Evolutionary conservation across 64 coral and sea anemone genomes (phyloP), one percentile per base, ranked within the genome.

Genomic region (Porites lutea): DNA sequence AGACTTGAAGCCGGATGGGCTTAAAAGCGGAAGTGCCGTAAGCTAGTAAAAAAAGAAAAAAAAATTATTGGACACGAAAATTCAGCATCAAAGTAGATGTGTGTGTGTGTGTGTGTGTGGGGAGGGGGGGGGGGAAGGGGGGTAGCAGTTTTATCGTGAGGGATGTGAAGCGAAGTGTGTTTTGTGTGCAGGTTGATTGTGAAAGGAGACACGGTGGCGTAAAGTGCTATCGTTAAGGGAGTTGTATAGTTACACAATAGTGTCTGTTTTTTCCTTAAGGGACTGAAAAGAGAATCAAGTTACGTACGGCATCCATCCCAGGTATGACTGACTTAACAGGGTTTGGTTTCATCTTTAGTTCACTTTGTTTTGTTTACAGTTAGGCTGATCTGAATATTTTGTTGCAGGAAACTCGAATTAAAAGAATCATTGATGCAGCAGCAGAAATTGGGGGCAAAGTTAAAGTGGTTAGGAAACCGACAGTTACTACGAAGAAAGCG

Each of bases 391-490:
- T 37, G 27, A 37, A 37, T 47, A 18, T n/a, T 11, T 62, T 16
- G 6, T 77, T 57, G 3, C 27, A 93, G 91, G 91, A 87, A 78
- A 50, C 79, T 57, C 82, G 47, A 27, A 57, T 93, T 13, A 19
- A 87, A 55, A 77, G 71, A 51, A 83, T 79, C 6, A 37, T 78
- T 2, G 62, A 79, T 27, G 58, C 82, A 5, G 91, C 91, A 4
- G 62, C 23, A 52, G 63, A 78, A 71, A 65, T 93, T n/a, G 91
- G 91, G 47, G 91, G 91, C 87, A 66, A 68, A 0, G 63, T 87
- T 53, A 72, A 74, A 9, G 21, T 78, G 48, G 74, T 93, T 6
- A 93, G 64, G 62, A 84, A 84, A 84, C 47, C 81, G 7, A 23
- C 8, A 64, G 52, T 69, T 23, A 13, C 13, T 14, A 9, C 43